Conservation (phyloP, 2,797 vertebrate genomes). For the Arremon aurantiirostris region DNA sequence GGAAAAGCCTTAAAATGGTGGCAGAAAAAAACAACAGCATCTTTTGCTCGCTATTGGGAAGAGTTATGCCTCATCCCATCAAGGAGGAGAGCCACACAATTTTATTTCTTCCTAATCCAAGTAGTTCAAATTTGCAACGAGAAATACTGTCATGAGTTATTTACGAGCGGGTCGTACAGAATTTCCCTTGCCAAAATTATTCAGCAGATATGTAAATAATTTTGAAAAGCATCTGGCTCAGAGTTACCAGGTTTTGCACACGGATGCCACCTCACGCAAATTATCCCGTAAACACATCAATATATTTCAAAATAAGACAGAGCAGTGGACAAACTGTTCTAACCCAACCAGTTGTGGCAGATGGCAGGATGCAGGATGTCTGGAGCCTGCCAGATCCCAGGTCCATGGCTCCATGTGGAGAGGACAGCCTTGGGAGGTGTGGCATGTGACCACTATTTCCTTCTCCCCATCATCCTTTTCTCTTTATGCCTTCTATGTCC, state of each 20-base stretch:
- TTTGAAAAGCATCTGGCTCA: neutral
- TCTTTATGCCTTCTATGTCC: neutral
- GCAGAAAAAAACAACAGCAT: neutral
- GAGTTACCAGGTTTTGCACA: neutral
- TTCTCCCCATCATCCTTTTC: neutral
- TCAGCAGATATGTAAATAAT: neutral
- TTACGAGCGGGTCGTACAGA: neutral
- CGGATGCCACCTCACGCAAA: neutral
- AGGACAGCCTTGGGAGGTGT: neutral
- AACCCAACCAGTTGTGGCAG: neutral
- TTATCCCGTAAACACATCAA: neutral
- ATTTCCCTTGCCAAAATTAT: neutral
- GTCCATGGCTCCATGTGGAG: neutral
- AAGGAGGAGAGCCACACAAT: neutral
- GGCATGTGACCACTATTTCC: neutral
- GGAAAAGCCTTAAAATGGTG: neutral
- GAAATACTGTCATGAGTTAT: neutral
- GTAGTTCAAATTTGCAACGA: neutral
- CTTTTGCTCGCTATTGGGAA: neutral
- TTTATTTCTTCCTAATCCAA: neutral
- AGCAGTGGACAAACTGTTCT: constrained; percentile 8
- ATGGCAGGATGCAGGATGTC: neutral
- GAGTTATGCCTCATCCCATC: neutral
- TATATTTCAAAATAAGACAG: neutral
- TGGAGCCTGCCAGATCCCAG: neutral